phyloP scores from a whole-genome alignment of 1,140 invertebrate genomes.

The Zaprionus nigranus region DNA sequence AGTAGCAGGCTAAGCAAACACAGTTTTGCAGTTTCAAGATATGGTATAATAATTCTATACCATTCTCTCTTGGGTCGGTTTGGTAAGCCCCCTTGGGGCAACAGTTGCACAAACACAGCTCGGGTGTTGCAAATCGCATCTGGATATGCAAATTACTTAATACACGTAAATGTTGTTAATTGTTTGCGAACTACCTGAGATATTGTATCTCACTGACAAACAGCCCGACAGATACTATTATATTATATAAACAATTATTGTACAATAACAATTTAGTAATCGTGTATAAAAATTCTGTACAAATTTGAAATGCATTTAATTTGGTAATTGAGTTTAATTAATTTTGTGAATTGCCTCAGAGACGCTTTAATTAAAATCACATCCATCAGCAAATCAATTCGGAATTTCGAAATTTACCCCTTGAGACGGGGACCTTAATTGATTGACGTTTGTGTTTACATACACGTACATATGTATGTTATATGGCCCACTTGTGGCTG shows the following conservation, averaged over 20 bases:
- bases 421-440: not conserved
- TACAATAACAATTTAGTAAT: not conserved
- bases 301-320: not conserved
- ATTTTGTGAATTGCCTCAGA: not conserved
- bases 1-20: conserved; percentile 48
- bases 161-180: conserved; percentile 58
- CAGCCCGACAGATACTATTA: not conserved
- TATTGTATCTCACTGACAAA: conserved; percentile 4
- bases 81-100: conserved; percentile 44
- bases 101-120: conserved; percentile 28
- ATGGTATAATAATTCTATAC: conserved; percentile 15
- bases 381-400: conserved; percentile 3
- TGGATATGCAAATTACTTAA: conserved; percentile 64
- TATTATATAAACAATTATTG: not conserved
- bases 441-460: conserved; percentile 2
- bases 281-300: not conserved
- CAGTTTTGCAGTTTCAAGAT: conserved; percentile 18
- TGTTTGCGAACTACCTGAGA: conserved; percentile 27
- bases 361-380: conserved; percentile 2
- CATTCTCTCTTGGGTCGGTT: conserved; percentile 25
- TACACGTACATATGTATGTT: not conserved
- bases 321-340: conserved; percentile 1
- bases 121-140: conserved; percentile 42
- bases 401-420: not conserved
- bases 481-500: conserved; percentile 1